Evolutionary conservation across 2,797 vertebrate species (phyloP).

Genomic region (Rallus crepitans): DNA sequence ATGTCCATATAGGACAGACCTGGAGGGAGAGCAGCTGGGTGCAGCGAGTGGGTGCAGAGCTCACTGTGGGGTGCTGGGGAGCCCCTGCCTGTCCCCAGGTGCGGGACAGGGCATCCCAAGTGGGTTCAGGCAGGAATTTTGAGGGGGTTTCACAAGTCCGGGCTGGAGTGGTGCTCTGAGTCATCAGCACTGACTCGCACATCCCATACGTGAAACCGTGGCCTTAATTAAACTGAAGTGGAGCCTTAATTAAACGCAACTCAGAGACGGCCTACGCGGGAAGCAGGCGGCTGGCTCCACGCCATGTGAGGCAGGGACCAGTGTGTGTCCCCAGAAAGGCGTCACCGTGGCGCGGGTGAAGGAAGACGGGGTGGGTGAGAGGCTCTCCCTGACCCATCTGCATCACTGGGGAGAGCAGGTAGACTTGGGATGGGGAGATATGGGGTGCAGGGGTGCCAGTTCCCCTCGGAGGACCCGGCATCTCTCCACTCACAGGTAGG

Average conservation of each 20-base stretch:
- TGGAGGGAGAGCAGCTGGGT: neutral
- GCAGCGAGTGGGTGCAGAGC: neutral
- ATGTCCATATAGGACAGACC: accelerated
- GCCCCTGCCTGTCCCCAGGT: accelerated
- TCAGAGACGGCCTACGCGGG: neutral
- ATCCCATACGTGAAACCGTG: constrained; percentile 42
- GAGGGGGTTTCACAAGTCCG: neutral
- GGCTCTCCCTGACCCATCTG: neutral
- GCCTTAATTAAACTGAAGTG: constrained; percentile 56
- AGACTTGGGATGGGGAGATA: neutral
- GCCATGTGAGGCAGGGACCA: neutral
- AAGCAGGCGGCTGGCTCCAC: neutral
- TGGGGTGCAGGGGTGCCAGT: neutral
- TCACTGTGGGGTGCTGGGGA: neutral
- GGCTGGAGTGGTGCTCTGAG: constrained; percentile 16
- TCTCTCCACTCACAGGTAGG: neutral
- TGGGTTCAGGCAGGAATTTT: neutral
- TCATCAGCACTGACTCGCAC: neutral
- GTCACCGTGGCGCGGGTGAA: neutral
- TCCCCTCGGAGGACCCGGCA: neutral
- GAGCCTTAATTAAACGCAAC: constrained; percentile 64
- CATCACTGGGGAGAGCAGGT: neutral
- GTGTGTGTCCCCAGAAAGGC: neutral
- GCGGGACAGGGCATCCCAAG: accelerated
- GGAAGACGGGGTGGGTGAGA: neutral